Evolutionary conservation across 2,888 invertebrate genomes (phyloP), one percentile per base, ranked within the genome.

Genomic region (Geophilus truncorum): DNA sequence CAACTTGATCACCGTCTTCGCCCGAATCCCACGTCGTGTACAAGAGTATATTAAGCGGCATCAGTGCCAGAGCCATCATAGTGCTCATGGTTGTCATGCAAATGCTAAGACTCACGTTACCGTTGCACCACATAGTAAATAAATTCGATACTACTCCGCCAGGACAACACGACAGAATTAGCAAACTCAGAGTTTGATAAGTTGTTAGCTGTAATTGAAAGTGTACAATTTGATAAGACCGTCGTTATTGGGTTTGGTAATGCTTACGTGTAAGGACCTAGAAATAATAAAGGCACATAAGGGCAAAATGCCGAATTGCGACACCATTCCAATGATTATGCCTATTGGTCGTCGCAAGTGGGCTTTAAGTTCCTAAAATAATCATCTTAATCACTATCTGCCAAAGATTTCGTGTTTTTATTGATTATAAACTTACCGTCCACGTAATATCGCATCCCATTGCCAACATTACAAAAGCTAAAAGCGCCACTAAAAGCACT

Each of bases 91-190:
- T 84, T 6, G 86, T 86, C 86, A 86, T 86, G 2, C 85, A 84
- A 18, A 86, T 84, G 82, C 86, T 86, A 36, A 86, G 82, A 23
- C 85, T 84, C 6, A 86, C 85, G 81, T 85, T 85, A 21, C 86
- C 86, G 25, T 85, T 84, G 76, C 84, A 84, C 84, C 85, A 86
- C 82, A 85, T 85, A 9, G 86, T 84, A 81, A 86, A 86, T 10
- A 86, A 83, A 81, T 86, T 86, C 9, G 86, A 85, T 1, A 85
- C 84, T 6, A 85, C 84, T 3, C 86, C 86, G 2, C 86, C 85
- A 0, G 86, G 86, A 81, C 85, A 85, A 82, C 85, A 85, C 0
- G 85, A 85, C 79, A 86, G 83, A 18, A 86, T 84, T 18, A 86
- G 81, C 84, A 86, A 84, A n/a, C 86, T 86, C n/a, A 86, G 84